Evolutionary conservation across 2,797 vertebrate genomes (phyloP), one percentile per base, ranked within the genome.

Genomic region (Lagorchestes hirsutus): DNA sequence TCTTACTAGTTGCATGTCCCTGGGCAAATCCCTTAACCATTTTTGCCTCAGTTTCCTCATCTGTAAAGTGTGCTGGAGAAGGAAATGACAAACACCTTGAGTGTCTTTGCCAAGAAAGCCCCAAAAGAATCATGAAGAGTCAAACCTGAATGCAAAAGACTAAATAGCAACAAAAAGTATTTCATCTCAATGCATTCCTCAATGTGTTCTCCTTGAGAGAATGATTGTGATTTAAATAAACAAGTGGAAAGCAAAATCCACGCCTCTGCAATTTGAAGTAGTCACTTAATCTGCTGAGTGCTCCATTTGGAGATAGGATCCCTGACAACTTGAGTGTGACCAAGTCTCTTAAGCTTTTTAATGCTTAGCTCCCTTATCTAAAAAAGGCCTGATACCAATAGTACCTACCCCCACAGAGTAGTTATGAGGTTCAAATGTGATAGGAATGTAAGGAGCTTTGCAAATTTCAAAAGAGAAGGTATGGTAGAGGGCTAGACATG

Each of bases 191-290:
- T 12, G 13, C 1, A 91, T 0, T 40, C 13, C 22, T 91, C 74
- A 31, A 14, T 52, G 0, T 0, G 0, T 8, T 52, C 52, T 52
- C 28, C 10, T 93, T 93, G 59, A 11, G 14, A 91, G 3, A 93
- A 90, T 93, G 40, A 93, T 27, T 34, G 62, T 94, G 58, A 92
- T 91, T 92, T 91, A 90, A 91, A 94, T 90, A 94, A 93, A 82
- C 0, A 34, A 82, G 74, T 46, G 2, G 22, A 74, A 90, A 90
- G 91, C 55, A 90, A 34, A 96, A 94, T 46, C 55, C 94, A 0
- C 50, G 55, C 22, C 93, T 96, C 57, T 92, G 6, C 6, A 46
- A 91, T 93, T 93, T 92, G 31, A 91, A 54, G 1, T 82, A 18
- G 40, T 1, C 50, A 11, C 54, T 93, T 40, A 91, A 4, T 31